Evolutionary conservation across 2,888 invertebrate genomes (phyloP).

Genomic region (Conomelus anceps): DNA sequence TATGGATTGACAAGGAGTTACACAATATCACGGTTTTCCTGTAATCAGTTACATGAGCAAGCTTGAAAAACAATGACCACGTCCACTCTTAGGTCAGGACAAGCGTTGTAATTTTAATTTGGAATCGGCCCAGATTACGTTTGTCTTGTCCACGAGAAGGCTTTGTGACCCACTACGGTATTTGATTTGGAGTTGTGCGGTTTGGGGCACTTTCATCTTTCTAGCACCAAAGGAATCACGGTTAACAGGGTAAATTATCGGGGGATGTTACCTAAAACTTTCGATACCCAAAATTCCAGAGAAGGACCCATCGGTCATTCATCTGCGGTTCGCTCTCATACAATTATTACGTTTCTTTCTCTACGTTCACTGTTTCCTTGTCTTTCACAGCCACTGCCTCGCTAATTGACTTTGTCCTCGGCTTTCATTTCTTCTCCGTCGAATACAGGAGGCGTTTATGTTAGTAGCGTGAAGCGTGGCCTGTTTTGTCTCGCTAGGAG

Average conservation of each 20-base stretch:
- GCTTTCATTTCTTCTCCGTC: neutral
- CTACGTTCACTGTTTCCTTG: neutral
- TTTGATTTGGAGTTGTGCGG: neutral
- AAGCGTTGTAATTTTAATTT: neutral
- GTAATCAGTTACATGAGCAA: neutral
- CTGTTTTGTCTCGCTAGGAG: neutral
- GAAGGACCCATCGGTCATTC: neutral
- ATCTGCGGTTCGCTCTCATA: neutral
- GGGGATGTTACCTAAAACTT: neutral
- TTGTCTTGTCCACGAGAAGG: neutral
- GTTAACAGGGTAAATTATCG: neutral
- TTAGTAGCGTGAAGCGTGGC: neutral
- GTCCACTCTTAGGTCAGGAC: neutral
- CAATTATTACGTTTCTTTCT: neutral
- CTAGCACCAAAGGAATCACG: neutral
- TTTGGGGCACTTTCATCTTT: neutral
- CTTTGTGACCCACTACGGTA: neutral
- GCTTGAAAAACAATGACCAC: neutral
- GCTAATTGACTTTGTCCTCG: neutral
- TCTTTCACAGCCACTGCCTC: neutral
- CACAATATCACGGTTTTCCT: neutral
- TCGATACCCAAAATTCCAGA: neutral
- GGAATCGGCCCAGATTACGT: neutral
- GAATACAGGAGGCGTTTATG: neutral
- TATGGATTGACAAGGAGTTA: neutral